Evolutionary conservation across 2,797 vertebrate genomes (phyloP).

Genomic region (Onychomys torridus): DNA sequence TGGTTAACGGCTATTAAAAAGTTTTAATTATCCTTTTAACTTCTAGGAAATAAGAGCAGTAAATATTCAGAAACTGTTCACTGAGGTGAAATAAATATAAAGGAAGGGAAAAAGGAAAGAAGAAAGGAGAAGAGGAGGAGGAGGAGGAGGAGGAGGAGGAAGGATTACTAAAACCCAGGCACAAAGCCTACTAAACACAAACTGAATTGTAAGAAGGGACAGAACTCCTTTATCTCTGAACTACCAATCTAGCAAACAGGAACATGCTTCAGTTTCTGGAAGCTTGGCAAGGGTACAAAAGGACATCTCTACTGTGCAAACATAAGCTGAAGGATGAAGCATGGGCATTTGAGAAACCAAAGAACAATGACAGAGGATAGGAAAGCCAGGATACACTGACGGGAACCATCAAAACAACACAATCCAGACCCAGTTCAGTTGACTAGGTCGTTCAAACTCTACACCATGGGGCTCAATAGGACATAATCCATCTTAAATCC

Average conservation of each 20-base stretch:
- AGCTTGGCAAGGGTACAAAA: neutral
- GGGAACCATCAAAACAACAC: neutral
- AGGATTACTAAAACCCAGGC: neutral
- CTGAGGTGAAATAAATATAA: neutral
- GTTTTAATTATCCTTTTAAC: conserved; percentile 10
- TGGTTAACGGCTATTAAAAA: neutral
- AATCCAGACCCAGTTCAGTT: neutral
- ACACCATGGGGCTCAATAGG: neutral
- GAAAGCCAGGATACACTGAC: conserved; percentile 1
- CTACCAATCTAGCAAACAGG: neutral
- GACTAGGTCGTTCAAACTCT: neutral
- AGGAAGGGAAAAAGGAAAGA: neutral
- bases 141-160: neutral
- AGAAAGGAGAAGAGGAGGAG: neutral
- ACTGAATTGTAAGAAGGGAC: neutral
- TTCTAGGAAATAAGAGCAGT: neutral
- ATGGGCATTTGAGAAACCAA: neutral
- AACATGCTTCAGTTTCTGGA: neutral
- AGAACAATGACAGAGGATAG: neutral
- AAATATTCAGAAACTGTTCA: neutral
- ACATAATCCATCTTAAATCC: neutral
- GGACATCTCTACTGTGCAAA: neutral
- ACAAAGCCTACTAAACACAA: neutral
- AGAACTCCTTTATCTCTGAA: neutral
- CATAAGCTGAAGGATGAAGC: neutral